phyloP scores from a whole-genome alignment of 2,888 invertebrate species.

The Conistra vaccinii region DNA sequence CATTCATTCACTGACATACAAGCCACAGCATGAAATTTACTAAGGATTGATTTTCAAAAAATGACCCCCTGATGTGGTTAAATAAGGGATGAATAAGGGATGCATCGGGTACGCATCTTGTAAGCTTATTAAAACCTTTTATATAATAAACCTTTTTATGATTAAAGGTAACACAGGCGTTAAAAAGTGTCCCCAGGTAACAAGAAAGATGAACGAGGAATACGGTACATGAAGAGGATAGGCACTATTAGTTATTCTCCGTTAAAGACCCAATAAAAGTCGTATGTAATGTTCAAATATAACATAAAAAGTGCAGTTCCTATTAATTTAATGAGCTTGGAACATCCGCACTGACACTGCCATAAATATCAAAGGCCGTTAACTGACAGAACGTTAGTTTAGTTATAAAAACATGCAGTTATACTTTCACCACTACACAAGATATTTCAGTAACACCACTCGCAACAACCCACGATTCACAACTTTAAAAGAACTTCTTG shows the following conservation, averaged over 20 bases:
- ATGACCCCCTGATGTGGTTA: no score
- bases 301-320: conserved; percentile 1
- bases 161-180: no score
- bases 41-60: no score
- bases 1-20: no score
- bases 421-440: background rate
- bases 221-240: background rate
- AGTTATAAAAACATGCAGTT: conserved; percentile 30
- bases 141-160: no score
- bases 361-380: conserved; percentile 35
- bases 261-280: background rate
- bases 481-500: background rate
- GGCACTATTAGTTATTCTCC: no score
- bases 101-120: no score
- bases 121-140: no score
- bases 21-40: no score
- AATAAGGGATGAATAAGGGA: no score
- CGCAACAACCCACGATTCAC: background rate
- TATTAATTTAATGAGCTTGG: conserved; percentile 40
- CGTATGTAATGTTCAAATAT: background rate
- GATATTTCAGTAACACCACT: conserved; percentile 13
- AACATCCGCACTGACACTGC: conserved; percentile 7
- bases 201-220: no score
- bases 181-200: no score
- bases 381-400: conserved; percentile 17